phyloP scores from a whole-genome alignment of 1,140 invertebrate genomes.

The Asobara japonica region DNA sequence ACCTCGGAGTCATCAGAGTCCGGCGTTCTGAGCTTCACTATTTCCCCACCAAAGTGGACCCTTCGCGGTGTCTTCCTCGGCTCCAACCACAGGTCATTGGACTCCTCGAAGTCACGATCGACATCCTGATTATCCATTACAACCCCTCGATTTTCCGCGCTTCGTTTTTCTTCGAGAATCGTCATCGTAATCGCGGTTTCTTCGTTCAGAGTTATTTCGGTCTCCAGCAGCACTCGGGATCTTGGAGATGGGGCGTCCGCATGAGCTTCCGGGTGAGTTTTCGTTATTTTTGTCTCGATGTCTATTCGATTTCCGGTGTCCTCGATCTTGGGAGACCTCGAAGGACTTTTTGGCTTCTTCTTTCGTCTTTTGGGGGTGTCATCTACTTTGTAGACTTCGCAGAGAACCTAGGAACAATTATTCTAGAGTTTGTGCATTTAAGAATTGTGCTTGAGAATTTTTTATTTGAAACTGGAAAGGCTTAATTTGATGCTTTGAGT shows the following conservation, averaged over 20 bases:
- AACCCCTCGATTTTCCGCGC: constrained; percentile 51
- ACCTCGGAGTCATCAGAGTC: constrained; percentile 73
- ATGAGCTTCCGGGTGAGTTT: constrained; percentile 3
- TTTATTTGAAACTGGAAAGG: no score
- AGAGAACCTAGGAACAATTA: no score
- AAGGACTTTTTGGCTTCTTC: constrained; percentile 33
- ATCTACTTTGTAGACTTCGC: constrained; percentile 72
- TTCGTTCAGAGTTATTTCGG: constrained; percentile 81
- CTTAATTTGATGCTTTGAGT: no score
- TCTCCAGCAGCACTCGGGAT: constrained; percentile 78
- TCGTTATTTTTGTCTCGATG: constrained; percentile 26
- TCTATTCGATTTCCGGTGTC: constrained; percentile 20
- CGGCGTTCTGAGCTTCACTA: constrained; percentile 83
- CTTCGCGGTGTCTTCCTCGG: constrained; percentile 59
- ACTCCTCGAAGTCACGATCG: constrained; percentile 46
- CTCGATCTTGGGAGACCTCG: not conserved
- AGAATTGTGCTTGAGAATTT: no score
- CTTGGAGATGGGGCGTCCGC: constrained; percentile 38
- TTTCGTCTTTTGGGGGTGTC: constrained; percentile 42
- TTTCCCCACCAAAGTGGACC: constrained; percentile 84
- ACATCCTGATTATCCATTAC: constrained; percentile 66
- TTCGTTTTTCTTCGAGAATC: constrained; percentile 75
- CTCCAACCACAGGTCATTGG: constrained; percentile 35
- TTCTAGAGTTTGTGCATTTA: no score
- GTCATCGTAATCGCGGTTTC: constrained; percentile 84